A percentile compares a stretch with the other conserved stretches of the same genome.
Conservation (phyloP, 2,113 vertebrate species). For the Centropristis striata region DNA sequence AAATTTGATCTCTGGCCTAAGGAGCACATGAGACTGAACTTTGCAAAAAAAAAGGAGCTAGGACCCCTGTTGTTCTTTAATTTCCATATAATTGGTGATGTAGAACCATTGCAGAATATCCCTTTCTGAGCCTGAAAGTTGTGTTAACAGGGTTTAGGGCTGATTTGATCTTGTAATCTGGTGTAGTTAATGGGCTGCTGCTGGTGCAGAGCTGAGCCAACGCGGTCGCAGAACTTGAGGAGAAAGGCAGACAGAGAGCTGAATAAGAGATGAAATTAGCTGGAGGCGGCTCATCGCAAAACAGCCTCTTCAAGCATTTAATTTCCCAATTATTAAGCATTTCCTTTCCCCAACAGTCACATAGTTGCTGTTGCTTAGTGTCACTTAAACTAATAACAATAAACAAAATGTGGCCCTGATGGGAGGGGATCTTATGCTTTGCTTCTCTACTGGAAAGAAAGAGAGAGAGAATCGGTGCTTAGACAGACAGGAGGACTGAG, state of each 20-base stretch:
- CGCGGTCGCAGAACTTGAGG: slow-evolving; percentile 31
- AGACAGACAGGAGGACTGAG: slow-evolving; percentile 12
- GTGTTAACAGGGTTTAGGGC: slow-evolving; percentile 57
- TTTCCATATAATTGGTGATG: slow-evolving; percentile 33
- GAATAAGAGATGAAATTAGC: slow-evolving; percentile 65
- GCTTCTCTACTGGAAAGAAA: slow-evolving; percentile 17
- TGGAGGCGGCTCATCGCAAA: slow-evolving; percentile 32
- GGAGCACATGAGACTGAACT: background rate
- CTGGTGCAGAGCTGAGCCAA: slow-evolving; percentile 39
- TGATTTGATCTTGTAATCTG: slow-evolving; percentile 71
- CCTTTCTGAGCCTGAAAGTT: slow-evolving; percentile 31
- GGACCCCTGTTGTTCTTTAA: slow-evolving; percentile 9
- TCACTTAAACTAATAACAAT: slow-evolving; percentile 58
- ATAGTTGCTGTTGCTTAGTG: slow-evolving; percentile 50
- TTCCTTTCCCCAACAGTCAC: slow-evolving; percentile 23
- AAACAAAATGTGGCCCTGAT: slow-evolving; percentile 50
- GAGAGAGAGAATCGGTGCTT: background rate
- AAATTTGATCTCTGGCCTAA: background rate
- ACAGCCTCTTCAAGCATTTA: slow-evolving; percentile 64
- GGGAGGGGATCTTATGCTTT: slow-evolving; percentile 17
- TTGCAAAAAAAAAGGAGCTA: background rate
- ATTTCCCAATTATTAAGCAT: slow-evolving; percentile 71
- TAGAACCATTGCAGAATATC: slow-evolving; percentile 14
- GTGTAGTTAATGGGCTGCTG: slow-evolving; percentile 47
- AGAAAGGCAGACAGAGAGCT: slow-evolving; percentile 36